These are phyloP conservation scores for Candidula unifasciata DNA, from an alignment of 2,888 invertebrate species.

Conservation along the genomic window DNA sequence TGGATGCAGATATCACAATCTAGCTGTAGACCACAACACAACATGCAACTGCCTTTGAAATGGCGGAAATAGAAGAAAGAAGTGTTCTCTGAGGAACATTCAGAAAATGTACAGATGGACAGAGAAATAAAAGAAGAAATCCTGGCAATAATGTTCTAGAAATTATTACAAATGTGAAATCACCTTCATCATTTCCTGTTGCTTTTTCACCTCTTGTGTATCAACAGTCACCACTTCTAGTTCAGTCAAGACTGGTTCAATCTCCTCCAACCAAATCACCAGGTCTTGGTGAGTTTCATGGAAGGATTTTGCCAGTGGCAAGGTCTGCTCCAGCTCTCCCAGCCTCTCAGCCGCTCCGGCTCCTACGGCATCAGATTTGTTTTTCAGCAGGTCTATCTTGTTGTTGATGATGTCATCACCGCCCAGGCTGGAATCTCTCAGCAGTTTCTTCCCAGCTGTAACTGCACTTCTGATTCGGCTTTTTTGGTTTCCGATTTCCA, in stretches of 20 bases:
- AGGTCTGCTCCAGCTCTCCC: constrained; percentile 93
- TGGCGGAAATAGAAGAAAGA: too few species aligned
- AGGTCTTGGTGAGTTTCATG: constrained; percentile 91
- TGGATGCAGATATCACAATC: too few species aligned
- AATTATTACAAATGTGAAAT: constrained; percentile 50
- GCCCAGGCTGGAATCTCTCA: constrained; percentile 81
- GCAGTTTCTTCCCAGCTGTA: constrained; percentile 91
- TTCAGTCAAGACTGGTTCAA: constrained; percentile 93
- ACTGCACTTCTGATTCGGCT: constrained; percentile 93
- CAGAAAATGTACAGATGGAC: too few species aligned
- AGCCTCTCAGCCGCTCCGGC: constrained; percentile 92
- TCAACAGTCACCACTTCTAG: constrained; percentile 92
- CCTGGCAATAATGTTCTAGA: too few species aligned
- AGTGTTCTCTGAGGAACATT: too few species aligned
- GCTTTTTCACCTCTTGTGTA: constrained; percentile 93
- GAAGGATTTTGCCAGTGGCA: constrained; percentile 96
- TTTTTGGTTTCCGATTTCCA: constrained; percentile 96
- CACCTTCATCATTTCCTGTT: constrained; percentile 95
- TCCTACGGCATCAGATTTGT: constrained; percentile 93
- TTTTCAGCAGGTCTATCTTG: constrained; percentile 93
- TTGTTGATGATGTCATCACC: constrained; percentile 92
- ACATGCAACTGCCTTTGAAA: too few species aligned
- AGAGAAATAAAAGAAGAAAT: too few species aligned
- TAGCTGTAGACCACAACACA: too few species aligned
- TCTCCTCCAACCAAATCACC: constrained; percentile 92